Conservation (phyloP, 2,888 invertebrate genomes). For the Agrotis clavis region DNA sequence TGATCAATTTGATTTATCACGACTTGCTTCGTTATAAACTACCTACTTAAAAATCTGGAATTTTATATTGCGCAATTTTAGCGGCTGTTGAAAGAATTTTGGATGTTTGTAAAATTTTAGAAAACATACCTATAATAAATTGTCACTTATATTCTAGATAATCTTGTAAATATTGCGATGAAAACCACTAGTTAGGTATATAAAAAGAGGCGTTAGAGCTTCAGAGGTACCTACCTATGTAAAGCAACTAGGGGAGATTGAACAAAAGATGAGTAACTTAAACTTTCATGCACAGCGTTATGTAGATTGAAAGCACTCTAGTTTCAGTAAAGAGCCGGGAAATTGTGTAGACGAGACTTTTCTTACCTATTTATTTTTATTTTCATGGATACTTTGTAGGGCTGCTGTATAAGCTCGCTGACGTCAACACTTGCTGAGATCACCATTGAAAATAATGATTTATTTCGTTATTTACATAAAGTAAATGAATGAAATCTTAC, state of each 20-base stretch:
- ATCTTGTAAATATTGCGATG: slow-evolving; percentile 39
- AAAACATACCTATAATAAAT: slow-evolving; percentile 20
- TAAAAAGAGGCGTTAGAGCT: slow-evolving; percentile 49
- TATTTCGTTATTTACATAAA: background rate
- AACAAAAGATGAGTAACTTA: slow-evolving; percentile 66
- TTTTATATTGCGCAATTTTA: slow-evolving; percentile 25
- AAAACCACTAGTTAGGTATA: slow-evolving; percentile 52
- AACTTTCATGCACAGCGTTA: slow-evolving; percentile 59
- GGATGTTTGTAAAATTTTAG: background rate
- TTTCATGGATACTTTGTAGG: slow-evolving; percentile 9
- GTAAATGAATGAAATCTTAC: slow-evolving; percentile 14
- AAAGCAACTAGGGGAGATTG: slow-evolving; percentile 63
- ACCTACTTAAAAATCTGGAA: slow-evolving; percentile 16
- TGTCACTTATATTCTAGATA: slow-evolving; percentile 30
- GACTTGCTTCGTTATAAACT: slow-evolving; percentile 49
- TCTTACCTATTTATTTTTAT: slow-evolving; percentile 16
- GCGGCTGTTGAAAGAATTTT: slow-evolving; percentile 16
- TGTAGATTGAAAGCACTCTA: slow-evolving; percentile 57
- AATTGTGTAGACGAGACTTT: slow-evolving; percentile 41
- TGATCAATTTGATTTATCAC: slow-evolving; percentile 66
- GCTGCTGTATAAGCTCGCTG: background rate
- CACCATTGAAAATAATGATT: background rate
- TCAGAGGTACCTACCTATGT: slow-evolving; percentile 41
- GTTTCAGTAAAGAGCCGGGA: slow-evolving; percentile 41
- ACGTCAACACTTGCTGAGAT: background rate